A percentile compares a stretch with the other conserved stretches of the same genome.
Conservation (phyloP, 2,113 vertebrate genomes). For the Poecile atricapillus region DNA sequence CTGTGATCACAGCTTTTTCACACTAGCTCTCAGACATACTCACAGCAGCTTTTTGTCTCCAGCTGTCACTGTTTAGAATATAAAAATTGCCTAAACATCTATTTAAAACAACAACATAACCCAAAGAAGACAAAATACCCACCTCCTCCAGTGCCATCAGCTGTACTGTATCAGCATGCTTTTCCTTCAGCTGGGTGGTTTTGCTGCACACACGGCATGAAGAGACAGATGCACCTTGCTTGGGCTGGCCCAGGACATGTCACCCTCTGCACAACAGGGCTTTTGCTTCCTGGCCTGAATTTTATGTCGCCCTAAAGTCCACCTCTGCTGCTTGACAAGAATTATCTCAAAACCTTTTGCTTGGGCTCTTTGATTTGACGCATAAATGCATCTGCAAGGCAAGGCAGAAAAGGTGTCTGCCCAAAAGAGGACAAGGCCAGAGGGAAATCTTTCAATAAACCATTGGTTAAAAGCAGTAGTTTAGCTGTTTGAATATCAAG, state of each 20-base stretch:
- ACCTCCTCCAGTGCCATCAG: neutral
- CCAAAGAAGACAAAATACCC: neutral
- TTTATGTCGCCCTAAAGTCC: neutral
- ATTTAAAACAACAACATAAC: neutral
- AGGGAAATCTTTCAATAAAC: neutral
- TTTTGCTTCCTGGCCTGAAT: neutral
- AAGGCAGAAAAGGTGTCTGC: neutral
- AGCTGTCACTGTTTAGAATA: neutral
- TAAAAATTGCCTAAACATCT: neutral
- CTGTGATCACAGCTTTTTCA: neutral
- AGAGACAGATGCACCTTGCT: neutral
- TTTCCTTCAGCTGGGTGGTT: neutral
- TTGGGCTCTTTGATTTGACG: neutral
- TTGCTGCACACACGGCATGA: rapidly evolving
- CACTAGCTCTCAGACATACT: neutral
- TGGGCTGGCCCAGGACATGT: neutral
- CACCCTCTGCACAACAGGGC: too few relatives aligned
- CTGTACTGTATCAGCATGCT: neutral
- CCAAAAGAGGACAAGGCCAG: neutral
- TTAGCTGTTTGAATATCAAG: neutral
- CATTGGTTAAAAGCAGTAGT: neutral
- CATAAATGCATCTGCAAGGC: neutral
- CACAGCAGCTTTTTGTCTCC: neutral
- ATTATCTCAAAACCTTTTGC: neutral
- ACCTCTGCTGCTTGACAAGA: neutral